phyloP scores from a whole-genome alignment of 2,888 invertebrate genomes.

The Auanema freiburgensis region DNA sequence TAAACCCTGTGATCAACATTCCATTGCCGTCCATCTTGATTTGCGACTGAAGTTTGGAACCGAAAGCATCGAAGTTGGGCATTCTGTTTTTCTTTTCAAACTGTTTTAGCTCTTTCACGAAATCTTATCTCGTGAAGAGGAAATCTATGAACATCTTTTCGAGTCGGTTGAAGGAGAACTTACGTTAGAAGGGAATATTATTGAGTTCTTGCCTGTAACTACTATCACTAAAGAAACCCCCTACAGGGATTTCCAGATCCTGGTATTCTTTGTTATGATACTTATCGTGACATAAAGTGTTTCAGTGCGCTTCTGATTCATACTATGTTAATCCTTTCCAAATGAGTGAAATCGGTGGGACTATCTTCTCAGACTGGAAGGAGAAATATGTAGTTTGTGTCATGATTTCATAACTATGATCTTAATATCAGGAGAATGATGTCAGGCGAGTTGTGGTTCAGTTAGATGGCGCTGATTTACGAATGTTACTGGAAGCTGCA shows the following conservation, averaged over 20 bases:
- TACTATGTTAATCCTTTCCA: conserved; percentile 46
- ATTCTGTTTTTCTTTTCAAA: too few species aligned
- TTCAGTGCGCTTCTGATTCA: conserved; percentile 38
- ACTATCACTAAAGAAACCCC: conserved; percentile 23
- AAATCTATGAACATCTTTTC: conserved; percentile 1
- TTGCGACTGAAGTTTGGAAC: too few species aligned
- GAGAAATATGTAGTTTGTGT: conserved; percentile 23
- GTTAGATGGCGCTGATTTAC: conserved; percentile 39
- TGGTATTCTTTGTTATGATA: conserved; percentile 27
- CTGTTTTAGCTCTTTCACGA: conserved; percentile 17
- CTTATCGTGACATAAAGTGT: neutral
- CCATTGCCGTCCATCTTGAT: too few species aligned
- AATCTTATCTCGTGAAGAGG: conserved; percentile 10
- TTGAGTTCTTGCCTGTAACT: conserved; percentile 29
- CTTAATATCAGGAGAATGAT: conserved; percentile 28
- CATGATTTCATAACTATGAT: neutral
- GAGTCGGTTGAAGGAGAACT: neutral
- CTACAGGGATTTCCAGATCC: conserved; percentile 36
- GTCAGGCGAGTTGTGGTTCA: conserved; percentile 32
- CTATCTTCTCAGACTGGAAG: conserved; percentile 47
- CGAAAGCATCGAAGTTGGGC: too few species aligned
- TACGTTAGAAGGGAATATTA: conserved; percentile 5
- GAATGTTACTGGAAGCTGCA: conserved; percentile 39
- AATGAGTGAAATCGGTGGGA: conserved; percentile 41
- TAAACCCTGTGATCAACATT: too few species aligned